These are phyloP conservation scores for Alexandromys oeconomus DNA, from an alignment of 2,797 vertebrate species.

Conservation along the genomic window DNA sequence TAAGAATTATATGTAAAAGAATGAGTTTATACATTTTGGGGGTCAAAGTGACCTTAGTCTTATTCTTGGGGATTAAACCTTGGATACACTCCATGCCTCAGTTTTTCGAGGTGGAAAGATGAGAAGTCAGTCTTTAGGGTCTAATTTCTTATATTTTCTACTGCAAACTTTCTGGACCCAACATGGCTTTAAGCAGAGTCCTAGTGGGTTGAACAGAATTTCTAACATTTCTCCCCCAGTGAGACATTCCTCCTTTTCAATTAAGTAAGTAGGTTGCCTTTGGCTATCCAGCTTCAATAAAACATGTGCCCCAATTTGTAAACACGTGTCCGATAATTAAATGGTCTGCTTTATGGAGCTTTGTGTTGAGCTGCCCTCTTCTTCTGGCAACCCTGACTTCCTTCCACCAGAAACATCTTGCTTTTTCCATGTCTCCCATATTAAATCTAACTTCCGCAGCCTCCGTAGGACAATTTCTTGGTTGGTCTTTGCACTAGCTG, in stretches of 20 bases:
- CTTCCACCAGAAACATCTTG: conserved; percentile 16
- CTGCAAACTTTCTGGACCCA: neutral
- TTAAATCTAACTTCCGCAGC: neutral
- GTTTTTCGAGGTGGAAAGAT: conserved; percentile 45
- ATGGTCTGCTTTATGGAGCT: conserved; percentile 62
- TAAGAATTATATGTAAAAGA: conserved; percentile 6
- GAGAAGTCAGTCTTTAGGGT: conserved; percentile 17
- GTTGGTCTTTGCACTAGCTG: conserved; percentile 6
- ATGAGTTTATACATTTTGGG: neutral
- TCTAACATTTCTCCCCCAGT: conserved; percentile 56
- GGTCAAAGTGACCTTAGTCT: neutral
- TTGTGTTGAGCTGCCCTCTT: conserved; percentile 41
- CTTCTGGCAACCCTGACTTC: conserved; percentile 45
- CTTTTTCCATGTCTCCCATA: conserved; percentile 43
- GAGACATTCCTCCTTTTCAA: conserved; percentile 64
- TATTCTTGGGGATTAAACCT: neutral
- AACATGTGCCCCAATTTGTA: conserved; percentile 54
- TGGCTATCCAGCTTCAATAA: conserved; percentile 66
- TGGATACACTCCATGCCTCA: neutral
- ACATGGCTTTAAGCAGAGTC: neutral
- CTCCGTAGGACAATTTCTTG: neutral
- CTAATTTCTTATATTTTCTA: conserved; percentile 26
- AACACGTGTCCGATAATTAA: conserved; percentile 67
- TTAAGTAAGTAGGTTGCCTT: conserved; percentile 60
- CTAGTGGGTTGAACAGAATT: conserved; percentile 35